A percentile compares a stretch with the other conserved stretches of the same genome.
phyloP scores from a whole-genome alignment of 2,888 invertebrate genomes.

The Argyresthia goedartella region DNA sequence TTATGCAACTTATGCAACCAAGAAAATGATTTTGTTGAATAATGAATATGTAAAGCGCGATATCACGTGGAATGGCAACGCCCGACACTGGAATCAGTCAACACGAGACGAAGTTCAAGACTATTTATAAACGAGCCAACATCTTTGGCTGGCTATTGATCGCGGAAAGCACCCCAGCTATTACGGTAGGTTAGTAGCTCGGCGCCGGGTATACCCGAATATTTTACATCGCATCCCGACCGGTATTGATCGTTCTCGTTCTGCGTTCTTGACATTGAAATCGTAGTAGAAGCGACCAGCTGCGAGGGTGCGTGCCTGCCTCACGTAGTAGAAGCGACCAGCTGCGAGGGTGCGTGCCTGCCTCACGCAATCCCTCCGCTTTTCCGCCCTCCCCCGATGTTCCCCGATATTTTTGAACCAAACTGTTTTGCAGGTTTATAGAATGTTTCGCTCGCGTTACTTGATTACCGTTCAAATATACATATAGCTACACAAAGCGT shows the following conservation, averaged over 20 bases:
- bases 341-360: slow-evolving; percentile 58
- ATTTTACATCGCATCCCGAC: slow-evolving; percentile 56
- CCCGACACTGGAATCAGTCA: slow-evolving; percentile 45
- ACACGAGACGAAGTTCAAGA: slow-evolving; percentile 62
- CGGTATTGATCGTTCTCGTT: slow-evolving; percentile 53
- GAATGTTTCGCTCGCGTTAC: no score
- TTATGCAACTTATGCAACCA: no score
- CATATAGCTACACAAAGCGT: not conserved
- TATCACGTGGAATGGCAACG: slow-evolving; percentile 17
- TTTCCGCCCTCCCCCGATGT: slow-evolving; percentile 13
- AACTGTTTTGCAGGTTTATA: no score
- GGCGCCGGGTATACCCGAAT: slow-evolving; percentile 57
- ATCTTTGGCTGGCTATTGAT: slow-evolving; percentile 59
- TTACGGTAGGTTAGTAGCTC: slow-evolving; percentile 70
- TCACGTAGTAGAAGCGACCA: slow-evolving; percentile 58
- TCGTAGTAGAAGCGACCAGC: slow-evolving; percentile 64
- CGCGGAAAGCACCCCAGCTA: slow-evolving; percentile 56
- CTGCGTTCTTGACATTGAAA: slow-evolving; percentile 62
- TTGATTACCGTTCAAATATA: no score
- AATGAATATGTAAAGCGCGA: slow-evolving; percentile 28
- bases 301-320: slow-evolving; percentile 55
- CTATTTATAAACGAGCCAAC: slow-evolving; percentile 62
- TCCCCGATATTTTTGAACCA: not conserved
- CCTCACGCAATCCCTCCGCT: slow-evolving; percentile 36
- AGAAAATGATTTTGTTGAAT: slow-evolving; percentile 8